Evolutionary conservation across 2,888 invertebrate genomes (phyloP).

Genomic region (Tipula unca): DNA sequence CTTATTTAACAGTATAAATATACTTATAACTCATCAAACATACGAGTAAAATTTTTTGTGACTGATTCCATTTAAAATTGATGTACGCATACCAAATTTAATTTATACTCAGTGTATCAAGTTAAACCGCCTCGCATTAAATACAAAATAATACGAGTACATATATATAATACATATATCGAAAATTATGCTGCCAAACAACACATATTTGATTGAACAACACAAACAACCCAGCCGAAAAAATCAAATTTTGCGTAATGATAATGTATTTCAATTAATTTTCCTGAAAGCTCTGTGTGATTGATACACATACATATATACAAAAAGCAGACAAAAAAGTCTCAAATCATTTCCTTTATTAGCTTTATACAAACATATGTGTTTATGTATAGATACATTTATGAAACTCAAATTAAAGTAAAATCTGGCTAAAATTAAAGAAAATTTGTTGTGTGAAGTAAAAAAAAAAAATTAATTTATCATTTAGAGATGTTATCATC

Average conservation of each 20-base stretch:
- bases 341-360: neutral
- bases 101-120: no score
- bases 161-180: no score
- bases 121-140: no score
- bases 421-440: neutral
- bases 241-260: neutral
- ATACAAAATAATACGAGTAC: no score
- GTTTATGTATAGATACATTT: neutral
- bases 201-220: neutral
- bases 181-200: neutral
- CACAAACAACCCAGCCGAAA: neutral
- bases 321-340: neutral
- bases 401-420: neutral
- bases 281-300: neutral
- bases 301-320: neutral
- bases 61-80: no score
- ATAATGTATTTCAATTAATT: neutral
- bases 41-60: no score
- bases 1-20: no score
- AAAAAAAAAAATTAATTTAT: neutral
- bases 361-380: neutral
- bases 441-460: neutral
- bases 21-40: no score
- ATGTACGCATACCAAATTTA: no score
- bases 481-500: neutral